Evolutionary conservation across 2,888 invertebrate species (phyloP).

Genomic region (Plusia festucae): DNA sequence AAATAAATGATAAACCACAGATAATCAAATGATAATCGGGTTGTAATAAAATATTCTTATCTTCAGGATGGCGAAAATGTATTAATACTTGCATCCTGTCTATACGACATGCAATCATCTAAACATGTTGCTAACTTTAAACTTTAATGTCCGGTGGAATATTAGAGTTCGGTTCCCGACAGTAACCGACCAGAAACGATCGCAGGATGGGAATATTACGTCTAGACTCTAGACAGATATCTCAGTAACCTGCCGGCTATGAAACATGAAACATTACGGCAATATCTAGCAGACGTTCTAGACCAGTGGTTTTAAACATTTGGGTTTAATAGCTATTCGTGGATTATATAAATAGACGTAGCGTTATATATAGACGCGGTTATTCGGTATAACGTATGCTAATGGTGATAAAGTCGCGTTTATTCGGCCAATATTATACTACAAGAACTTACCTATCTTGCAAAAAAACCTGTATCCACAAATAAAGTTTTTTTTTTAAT

Average conservation of each 20-base stretch:
- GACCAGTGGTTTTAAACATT: neutral
- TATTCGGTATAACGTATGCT: no score
- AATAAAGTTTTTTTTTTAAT: no score
- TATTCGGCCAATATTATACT: no score
- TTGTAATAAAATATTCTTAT: no score
- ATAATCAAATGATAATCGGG: no score
- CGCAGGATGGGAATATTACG: slow-evolving; percentile 15
- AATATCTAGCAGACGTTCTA: slow-evolving; percentile 17
- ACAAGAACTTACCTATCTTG: no score
- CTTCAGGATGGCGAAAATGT: no score
- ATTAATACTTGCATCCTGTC: no score
- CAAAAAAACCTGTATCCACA: no score
- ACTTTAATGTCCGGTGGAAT: neutral
- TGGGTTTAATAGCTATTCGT: neutral
- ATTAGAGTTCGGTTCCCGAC: neutral
- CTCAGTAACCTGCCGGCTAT: slow-evolving; percentile 25
- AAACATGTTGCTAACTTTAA: neutral
- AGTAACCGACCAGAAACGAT: slow-evolving; percentile 18
- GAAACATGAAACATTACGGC: slow-evolving; percentile 15
- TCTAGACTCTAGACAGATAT: slow-evolving; percentile 49
- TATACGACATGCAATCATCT: neutral
- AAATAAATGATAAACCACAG: neutral
- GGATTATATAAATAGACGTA: no score
- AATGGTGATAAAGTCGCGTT: no score
- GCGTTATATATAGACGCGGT: no score